Conservation (phyloP, 2,113 vertebrate species). For the Agapornis roseicollis region DNA sequence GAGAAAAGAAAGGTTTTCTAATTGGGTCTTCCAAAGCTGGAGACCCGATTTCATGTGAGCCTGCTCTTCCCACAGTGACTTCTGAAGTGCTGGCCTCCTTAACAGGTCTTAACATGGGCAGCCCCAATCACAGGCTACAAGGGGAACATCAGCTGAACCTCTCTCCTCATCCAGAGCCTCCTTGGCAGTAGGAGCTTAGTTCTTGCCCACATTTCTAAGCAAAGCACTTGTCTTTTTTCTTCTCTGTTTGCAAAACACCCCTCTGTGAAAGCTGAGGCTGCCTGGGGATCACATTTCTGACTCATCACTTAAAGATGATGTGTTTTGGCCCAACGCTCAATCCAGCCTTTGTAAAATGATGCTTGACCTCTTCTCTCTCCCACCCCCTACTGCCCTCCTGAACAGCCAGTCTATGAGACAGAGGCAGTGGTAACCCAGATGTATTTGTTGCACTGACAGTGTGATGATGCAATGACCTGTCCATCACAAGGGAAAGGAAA, state of each 20-base stretch:
- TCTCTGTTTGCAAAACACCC: background rate
- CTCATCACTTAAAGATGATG: conserved; percentile 40
- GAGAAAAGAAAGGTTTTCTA: background rate
- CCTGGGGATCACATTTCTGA: background rate
- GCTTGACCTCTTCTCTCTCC: background rate
- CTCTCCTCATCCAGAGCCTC: background rate
- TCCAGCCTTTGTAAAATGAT: background rate
- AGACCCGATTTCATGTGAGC: background rate
- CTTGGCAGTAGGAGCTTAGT: accelerated
- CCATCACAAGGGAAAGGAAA: background rate
- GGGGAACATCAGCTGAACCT: background rate
- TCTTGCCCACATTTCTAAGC: background rate
- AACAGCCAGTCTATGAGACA: background rate
- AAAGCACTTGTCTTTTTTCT: background rate
- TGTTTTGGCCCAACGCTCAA: background rate
- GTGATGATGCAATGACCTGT: background rate
- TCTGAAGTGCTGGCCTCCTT: background rate
- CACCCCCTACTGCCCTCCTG: background rate
- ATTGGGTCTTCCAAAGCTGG: background rate
- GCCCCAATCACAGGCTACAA: background rate
- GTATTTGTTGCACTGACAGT: background rate
- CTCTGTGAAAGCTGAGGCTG: background rate
- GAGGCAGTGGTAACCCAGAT: background rate
- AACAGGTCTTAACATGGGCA: background rate
- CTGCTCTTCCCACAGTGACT: background rate